A percentile compares a stretch with the other conserved stretches of the same genome.
phyloP scores from a whole-genome alignment of 2,888 invertebrate species.

The Phortica okadai region DNA sequence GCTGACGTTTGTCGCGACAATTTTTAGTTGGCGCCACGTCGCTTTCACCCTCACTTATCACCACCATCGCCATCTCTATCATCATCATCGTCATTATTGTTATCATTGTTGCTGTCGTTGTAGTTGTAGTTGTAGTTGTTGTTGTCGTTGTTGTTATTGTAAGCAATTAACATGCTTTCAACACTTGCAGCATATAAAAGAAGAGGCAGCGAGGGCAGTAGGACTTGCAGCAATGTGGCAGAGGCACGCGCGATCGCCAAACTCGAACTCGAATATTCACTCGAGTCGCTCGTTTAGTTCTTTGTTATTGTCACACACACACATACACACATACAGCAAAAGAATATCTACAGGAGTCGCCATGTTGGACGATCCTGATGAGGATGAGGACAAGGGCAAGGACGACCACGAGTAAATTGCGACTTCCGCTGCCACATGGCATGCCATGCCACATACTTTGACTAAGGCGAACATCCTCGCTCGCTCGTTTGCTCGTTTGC shows the following conservation, averaged over 20 bases:
- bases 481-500: too few relatives aligned
- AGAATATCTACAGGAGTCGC: too few relatives aligned
- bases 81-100: conserved; percentile 23
- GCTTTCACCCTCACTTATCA: conserved; percentile 48
- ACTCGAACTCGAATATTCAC: conserved; percentile 45
- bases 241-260: conserved; percentile 15
- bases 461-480: not conserved
- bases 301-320: not conserved
- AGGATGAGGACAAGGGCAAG: conserved; percentile 47
- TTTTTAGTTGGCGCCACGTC: conserved; percentile 46
- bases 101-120: conserved; percentile 23
- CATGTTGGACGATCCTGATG: not conserved
- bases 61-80: not conserved
- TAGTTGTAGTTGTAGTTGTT: conserved; percentile 35
- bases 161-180: conserved; percentile 69
- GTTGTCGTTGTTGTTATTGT: conserved; percentile 58
- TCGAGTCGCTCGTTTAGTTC: conserved; percentile 33
- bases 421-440: conserved; percentile 17
- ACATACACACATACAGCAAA: not conserved
- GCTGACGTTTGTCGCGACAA: conserved; percentile 35
- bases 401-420: conserved; percentile 56
- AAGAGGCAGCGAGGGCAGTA: conserved; percentile 28
- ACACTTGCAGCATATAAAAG: conserved; percentile 55
- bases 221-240: conserved; percentile 18
- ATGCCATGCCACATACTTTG: not conserved